phyloP scores from a whole-genome alignment of 2,888 invertebrate genomes.

The Globia sparganii region DNA sequence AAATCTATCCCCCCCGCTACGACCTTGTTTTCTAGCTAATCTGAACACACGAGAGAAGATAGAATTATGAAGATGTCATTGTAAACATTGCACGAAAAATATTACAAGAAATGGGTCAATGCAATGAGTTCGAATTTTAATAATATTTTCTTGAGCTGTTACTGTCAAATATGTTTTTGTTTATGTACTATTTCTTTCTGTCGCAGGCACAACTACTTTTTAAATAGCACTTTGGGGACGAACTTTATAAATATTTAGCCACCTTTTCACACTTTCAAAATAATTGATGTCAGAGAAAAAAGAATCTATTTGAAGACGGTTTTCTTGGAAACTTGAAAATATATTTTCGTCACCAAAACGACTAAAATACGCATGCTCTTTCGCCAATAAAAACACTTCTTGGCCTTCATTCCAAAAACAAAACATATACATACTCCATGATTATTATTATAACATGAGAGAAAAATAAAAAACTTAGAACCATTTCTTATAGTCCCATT shows the following conservation, averaged over 20 bases:
- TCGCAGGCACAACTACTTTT: too few species aligned
- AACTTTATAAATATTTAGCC: neutral
- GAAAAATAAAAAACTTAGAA: too few species aligned
- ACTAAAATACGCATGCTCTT: neutral
- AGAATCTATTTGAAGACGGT: neutral
- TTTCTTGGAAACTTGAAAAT: conserved; percentile 11
- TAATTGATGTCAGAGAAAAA: too few species aligned
- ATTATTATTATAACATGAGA: too few species aligned
- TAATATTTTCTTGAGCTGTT: neutral
- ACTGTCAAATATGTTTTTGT: conserved; percentile 19
- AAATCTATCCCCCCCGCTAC: too few species aligned
- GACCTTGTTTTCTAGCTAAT: too few species aligned
- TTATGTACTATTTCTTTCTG: conserved; percentile 1
- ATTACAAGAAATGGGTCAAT: conserved; percentile 15
- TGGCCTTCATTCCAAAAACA: conserved; percentile 36
- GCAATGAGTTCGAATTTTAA: neutral
- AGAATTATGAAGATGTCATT: neutral
- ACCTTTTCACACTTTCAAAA: neutral
- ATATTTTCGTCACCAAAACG: conserved; percentile 3
- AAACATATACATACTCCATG: too few species aligned
- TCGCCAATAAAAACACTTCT: conserved; percentile 18
- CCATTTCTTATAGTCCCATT: too few species aligned
- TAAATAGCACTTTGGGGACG: neutral
- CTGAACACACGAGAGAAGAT: neutral
- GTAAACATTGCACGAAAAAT: neutral